Base-by-base conservation (phyloP, 2,797 vertebrate genomes). In the Notolepis coatsorum region DNA sequence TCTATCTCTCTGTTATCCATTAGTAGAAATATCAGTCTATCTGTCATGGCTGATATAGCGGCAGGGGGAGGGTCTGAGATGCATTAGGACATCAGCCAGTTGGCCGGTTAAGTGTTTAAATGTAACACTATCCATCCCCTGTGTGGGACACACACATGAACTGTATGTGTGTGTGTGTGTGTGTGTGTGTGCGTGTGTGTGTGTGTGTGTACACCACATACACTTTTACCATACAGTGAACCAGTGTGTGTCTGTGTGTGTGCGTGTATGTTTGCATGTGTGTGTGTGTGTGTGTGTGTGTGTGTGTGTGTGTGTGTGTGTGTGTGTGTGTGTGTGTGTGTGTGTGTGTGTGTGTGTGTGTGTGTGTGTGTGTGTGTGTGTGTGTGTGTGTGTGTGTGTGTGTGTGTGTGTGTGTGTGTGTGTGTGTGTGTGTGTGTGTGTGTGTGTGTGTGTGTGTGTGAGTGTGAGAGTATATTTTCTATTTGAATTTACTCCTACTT, bases 81-180 rank as follows among this genome's bases (percentile, higher is more conserved):
- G 79, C 91, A 91, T 93, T 90, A 89, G 88, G 92, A 88, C 92
- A n/a, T n/a, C n/a, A 78, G 79, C 81, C 84, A 86, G 63, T 81
- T 79, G 86, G 84, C 78, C 80, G 89, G 71, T 71, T 89, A 93
- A 90, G 84, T 86, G 80, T 91, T 94, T 92, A 89, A 89, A 77
- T 90, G 90, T 89, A 91, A 85, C 52, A 74, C 75, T 86, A 92
- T 92, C 89, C 90, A 89, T 93, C 88, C 90, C 82, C 74, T 42
- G 42, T 78, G 83, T 85, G 78, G 5, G 20, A 10, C 12, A 24
- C 31, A 52, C 24, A 37, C 31, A 52, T 18, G 18, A 10, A 35
- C 7, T 12, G 7, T 8, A 12, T 35, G 7, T 8, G 31, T n/a
- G n/a, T 64, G 33, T 60, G n/a, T n/a, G 17, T 50, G 53, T 62